Evolutionary conservation across 2,797 vertebrate genomes (phyloP).

Genomic region (Nyctibius grandis): DNA sequence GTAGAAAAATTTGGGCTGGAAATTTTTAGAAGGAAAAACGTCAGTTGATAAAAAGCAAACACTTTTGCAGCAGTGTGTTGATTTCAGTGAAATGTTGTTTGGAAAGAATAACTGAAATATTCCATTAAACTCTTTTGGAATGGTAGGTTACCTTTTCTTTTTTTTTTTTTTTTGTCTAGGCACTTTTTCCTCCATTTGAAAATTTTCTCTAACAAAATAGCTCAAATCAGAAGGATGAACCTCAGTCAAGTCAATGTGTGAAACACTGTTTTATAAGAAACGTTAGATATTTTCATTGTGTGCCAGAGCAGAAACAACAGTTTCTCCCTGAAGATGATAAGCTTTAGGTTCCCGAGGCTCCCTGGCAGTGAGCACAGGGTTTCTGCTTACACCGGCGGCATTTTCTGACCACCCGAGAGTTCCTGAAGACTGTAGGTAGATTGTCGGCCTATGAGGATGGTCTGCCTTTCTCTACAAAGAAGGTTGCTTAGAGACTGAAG

Average conservation of each 20-base stretch:
- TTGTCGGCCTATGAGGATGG: rapidly evolving
- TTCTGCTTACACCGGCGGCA: background rate
- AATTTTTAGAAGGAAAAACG: background rate
- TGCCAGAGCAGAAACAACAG: background rate
- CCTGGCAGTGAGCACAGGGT: rapidly evolving
- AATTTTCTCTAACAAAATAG: background rate
- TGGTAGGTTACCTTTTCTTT: background rate
- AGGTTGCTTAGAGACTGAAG: background rate
- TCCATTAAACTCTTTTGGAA: background rate
- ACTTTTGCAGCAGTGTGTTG: background rate
- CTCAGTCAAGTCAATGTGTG: background rate
- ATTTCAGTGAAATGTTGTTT: background rate
- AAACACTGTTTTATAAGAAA: background rate
- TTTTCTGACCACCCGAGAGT: background rate
- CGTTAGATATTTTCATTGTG: background rate
- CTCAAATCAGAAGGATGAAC: background rate
- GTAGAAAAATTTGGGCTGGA: background rate
- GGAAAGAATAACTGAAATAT: background rate
- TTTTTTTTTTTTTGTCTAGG: background rate
- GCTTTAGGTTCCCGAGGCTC: rapidly evolving
- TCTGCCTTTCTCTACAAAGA: background rate
- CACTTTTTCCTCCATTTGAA: background rate
- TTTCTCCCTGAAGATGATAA: background rate
- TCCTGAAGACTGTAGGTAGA: background rate
- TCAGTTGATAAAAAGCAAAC: background rate